A percentile compares a stretch with the other conserved stretches of the same genome.
These are phyloP conservation scores for Copidosoma floridanum DNA, from an alignment of 1,140 invertebrate genomes.

Conservation along the genomic window DNA sequence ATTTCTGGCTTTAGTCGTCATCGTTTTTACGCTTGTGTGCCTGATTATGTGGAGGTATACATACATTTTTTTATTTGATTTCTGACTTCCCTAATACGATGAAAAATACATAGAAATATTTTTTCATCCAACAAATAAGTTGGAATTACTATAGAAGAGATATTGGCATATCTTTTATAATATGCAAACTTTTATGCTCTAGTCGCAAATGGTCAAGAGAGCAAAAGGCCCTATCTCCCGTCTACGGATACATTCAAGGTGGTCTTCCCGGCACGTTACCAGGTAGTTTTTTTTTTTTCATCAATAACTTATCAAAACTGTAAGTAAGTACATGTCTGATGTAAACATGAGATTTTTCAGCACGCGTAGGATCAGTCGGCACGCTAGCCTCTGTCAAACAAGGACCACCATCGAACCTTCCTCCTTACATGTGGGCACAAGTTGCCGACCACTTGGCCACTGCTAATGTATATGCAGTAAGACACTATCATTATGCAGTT, in stretches of 20 bases:
- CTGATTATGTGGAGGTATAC: conserved; percentile 86
- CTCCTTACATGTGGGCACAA: conserved; percentile 70
- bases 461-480: conserved; percentile 78
- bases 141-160: too few relatives aligned
- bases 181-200: too few relatives aligned
- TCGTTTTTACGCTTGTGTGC: conserved; percentile 80
- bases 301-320: background rate
- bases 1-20: conserved; percentile 82
- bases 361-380: conserved; percentile 56
- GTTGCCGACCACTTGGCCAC: conserved; percentile 81
- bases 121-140: too few relatives aligned
- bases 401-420: conserved; percentile 49
- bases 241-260: conserved; percentile 79
- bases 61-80: background rate
- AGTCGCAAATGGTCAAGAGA: conserved; percentile 85
- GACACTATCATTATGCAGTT: background rate
- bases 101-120: too few relatives aligned
- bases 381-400: conserved; percentile 60
- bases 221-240: conserved; percentile 78
- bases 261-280: conserved; percentile 56
- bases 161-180: too few relatives aligned
- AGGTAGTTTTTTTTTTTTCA: conserved; percentile 27
- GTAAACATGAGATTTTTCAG: conserved; percentile 37
- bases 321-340: background rate
- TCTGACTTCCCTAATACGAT: too few relatives aligned